Conservation (phyloP, 2,113 vertebrate genomes). For the Raja brachyura region DNA sequence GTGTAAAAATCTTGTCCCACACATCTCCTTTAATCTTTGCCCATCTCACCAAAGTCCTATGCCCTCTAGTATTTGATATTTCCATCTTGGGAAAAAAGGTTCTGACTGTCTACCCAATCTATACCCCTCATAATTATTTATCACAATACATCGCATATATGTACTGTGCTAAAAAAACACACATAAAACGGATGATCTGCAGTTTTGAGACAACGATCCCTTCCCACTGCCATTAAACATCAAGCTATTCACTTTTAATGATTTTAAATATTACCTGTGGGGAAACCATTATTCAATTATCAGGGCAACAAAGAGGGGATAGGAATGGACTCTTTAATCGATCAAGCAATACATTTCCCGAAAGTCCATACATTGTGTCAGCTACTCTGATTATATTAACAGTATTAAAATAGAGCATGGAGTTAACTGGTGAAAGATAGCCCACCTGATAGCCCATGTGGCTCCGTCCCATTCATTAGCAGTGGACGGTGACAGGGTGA, state of each 20-base stretch:
- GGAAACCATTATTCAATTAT: neutral
- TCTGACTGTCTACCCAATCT: too few relatives aligned
- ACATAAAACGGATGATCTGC: too few relatives aligned
- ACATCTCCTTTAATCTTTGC: too few relatives aligned
- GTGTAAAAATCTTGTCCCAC: too few relatives aligned
- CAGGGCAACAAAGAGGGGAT: neutral
- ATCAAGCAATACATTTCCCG: neutral
- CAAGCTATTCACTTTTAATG: neutral
- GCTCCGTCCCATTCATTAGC: slow-evolving; percentile 11
- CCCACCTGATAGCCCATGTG: neutral
- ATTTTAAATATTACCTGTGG: neutral
- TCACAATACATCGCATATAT: too few relatives aligned
- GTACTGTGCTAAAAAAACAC: too few relatives aligned
- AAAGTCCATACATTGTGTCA: neutral
- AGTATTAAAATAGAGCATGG: neutral
- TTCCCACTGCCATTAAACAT: too few relatives aligned
- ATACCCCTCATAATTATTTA: too few relatives aligned
- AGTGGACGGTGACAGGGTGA: slow-evolving; percentile 37
- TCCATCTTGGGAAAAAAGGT: too few relatives aligned
- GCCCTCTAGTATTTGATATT: too few relatives aligned
- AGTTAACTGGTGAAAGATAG: slow-evolving; percentile 2
- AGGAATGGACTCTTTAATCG: neutral
- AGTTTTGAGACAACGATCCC: too few relatives aligned
- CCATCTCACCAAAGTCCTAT: too few relatives aligned
- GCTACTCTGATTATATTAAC: neutral